Conservation (phyloP, 2,888 invertebrate species). For the Lissonota sp. region DNA sequence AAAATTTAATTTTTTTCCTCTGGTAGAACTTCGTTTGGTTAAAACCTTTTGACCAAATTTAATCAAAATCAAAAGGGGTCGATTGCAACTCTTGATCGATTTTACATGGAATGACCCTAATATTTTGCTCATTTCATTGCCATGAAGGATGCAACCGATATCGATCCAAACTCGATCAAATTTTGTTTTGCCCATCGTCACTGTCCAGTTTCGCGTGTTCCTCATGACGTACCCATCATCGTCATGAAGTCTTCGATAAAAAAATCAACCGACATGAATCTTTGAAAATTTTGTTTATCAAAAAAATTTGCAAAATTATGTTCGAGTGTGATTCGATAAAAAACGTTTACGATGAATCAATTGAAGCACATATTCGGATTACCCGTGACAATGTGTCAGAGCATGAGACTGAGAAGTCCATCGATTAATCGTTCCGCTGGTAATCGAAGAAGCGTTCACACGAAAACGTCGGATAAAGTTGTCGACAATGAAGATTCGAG, state of each 20-base stretch:
- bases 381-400: conserved; percentile 59
- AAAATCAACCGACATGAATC: conserved; percentile 12
- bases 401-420: conserved; percentile 18
- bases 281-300: conserved; percentile 19
- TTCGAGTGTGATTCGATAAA: conserved; percentile 36
- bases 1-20: too few species aligned
- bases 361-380: conserved; percentile 71
- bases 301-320: conserved; percentile 51
- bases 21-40: too few species aligned
- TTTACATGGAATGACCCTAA: too few species aligned
- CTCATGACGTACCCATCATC: conserved; percentile 35
- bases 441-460: conserved; percentile 26
- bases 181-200: conserved; percentile 33
- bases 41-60: too few species aligned
- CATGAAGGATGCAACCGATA: conserved; percentile 43
- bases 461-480: conserved; percentile 18
- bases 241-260: conserved; percentile 27
- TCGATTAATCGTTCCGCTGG: conserved; percentile 50
- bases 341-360: conserved; percentile 70
- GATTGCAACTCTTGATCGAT: too few species aligned
- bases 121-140: conserved; percentile 15
- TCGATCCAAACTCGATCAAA: not conserved
- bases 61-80: too few species aligned
- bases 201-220: not conserved
- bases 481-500: conserved; percentile 21